Evolutionary conservation across 2,888 invertebrate species (phyloP), one percentile per base, ranked within the genome.

Genomic region (Cheilosia impressa): DNA sequence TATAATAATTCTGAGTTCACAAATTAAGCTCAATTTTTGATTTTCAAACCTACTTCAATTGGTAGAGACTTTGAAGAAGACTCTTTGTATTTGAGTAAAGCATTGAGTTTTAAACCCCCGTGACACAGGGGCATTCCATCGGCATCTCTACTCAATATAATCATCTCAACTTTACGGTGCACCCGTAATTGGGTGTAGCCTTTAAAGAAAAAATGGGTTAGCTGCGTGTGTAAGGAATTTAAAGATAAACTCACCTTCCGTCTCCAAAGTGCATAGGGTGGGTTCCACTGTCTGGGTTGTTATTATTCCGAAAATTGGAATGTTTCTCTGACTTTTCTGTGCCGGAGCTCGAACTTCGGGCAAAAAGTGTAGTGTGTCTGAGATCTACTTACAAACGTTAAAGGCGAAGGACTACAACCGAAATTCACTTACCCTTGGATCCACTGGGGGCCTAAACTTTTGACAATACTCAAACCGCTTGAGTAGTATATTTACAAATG

Each of bases 231-330:
- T 17, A 10, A 31, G 2, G 9, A 22, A n/a, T 22, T 19, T 10
- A 9, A 27, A 50, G 22, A 4, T 15, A 19, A 22, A 10, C 24
- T 24, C 72, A 88, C 91, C 90, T 83, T 91, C 91, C 87, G 93
- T 93, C 87, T 93, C 93, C 4, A 96, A 90, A 1, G 93, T 91
- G 88, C 95, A 95, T 83, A 94, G 93, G 2, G 93, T 92, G 0
- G 95, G 94, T 15, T 95, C 94, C 0, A 95, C 94, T 0, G 94
- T 94, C 88, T 95, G 94, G 4, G 95, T 95, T 6, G 95, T 94
- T 62, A 94, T 93, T 17, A 94, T 93, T 3, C 94, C 94, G 88
- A 93, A 94, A 9, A 95, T 88, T 0, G 93, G 93, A 87, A 92
- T 93, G 89, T 91, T 92, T 71, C 91, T 92, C 79, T 91, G 92